Evolutionary conservation across 2,888 invertebrate species (phyloP).

Genomic region (Philereme vetulata): DNA sequence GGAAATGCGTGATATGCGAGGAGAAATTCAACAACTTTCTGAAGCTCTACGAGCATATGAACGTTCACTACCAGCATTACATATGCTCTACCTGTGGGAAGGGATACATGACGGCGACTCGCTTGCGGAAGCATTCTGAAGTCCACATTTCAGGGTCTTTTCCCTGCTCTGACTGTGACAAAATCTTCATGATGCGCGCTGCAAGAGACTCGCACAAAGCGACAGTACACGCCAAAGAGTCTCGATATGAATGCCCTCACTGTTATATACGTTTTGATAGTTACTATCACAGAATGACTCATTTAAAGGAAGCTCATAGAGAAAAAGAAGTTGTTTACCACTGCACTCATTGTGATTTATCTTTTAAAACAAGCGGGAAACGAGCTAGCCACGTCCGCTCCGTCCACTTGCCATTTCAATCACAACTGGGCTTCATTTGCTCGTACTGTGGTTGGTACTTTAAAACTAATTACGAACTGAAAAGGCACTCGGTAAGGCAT

Average conservation of each 20-base stretch:
- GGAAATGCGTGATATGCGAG: slow-evolving; percentile 68
- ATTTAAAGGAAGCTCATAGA: slow-evolving; percentile 68
- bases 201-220: slow-evolving; percentile 72
- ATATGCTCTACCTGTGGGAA: slow-evolving; percentile 76
- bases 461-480: slow-evolving; percentile 68
- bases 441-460: slow-evolving; percentile 70
- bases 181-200: slow-evolving; percentile 64
- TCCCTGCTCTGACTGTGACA: slow-evolving; percentile 68
- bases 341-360: slow-evolving; percentile 65
- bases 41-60: slow-evolving; percentile 77
- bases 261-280: slow-evolving; percentile 68
- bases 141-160: slow-evolving; percentile 71
- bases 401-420: slow-evolving; percentile 59
- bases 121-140: slow-evolving; percentile 73
- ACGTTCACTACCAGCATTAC: slow-evolving; percentile 73
- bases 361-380: slow-evolving; percentile 72
- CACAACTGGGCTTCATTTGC: slow-evolving; percentile 59
- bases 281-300: slow-evolving; percentile 71
- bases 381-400: slow-evolving; percentile 64
- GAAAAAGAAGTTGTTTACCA: slow-evolving; percentile 66
- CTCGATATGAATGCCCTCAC: slow-evolving; percentile 72
- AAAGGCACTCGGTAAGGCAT: slow-evolving; percentile 70
- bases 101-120: slow-evolving; percentile 72
- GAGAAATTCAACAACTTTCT: slow-evolving; percentile 71
- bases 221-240: slow-evolving; percentile 64